Percentiles rank a stretch among this genome's conserved stretches.
Conservation (phyloP, 2,888 invertebrate genomes). For the Ephialtes manifestator region DNA sequence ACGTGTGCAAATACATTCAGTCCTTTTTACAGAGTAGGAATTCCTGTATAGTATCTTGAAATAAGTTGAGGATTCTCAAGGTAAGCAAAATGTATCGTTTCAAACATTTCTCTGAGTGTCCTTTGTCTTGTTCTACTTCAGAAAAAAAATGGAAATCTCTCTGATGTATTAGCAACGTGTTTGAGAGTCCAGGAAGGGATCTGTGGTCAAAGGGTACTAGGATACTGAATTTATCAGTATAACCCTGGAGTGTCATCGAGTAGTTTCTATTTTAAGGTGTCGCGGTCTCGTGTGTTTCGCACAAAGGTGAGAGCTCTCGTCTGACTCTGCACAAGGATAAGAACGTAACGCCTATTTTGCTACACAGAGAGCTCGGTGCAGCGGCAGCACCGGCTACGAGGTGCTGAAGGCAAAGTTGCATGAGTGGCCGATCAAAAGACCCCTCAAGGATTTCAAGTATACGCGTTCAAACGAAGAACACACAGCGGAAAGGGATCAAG, state of each 20-base stretch:
- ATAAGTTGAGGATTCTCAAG: not conserved
- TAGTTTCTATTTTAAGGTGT: not conserved
- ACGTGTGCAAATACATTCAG: not conserved
- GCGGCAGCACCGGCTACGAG: slow-evolving; percentile 8
- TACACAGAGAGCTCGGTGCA: not conserved
- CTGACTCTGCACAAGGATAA: slow-evolving; percentile 14
- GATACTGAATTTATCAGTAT: not conserved
- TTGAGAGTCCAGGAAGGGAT: not conserved
- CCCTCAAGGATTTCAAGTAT: slow-evolving; percentile 42
- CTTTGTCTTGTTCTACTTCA: not conserved
- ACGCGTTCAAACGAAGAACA: slow-evolving; percentile 39
- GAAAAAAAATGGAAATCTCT: not conserved
- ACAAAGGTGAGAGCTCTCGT: slow-evolving; percentile 19
- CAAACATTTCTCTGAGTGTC: not conserved
- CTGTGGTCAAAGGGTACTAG: slow-evolving; percentile 4
- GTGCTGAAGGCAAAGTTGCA: slow-evolving; percentile 23
- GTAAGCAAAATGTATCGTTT: not conserved
- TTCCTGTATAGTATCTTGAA: not conserved
- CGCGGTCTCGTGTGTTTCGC: not conserved
- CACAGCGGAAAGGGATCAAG: slow-evolving; percentile 23
- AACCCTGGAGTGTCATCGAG: slow-evolving; percentile 8
- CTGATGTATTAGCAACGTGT: slow-evolving; percentile 4
- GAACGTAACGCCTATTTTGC: slow-evolving; percentile 26
- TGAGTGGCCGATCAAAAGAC: slow-evolving; percentile 53
- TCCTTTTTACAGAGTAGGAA: not conserved